Evolutionary conservation across 2,797 vertebrate genomes (phyloP).

Genomic region (Sarcoramphus papa): DNA sequence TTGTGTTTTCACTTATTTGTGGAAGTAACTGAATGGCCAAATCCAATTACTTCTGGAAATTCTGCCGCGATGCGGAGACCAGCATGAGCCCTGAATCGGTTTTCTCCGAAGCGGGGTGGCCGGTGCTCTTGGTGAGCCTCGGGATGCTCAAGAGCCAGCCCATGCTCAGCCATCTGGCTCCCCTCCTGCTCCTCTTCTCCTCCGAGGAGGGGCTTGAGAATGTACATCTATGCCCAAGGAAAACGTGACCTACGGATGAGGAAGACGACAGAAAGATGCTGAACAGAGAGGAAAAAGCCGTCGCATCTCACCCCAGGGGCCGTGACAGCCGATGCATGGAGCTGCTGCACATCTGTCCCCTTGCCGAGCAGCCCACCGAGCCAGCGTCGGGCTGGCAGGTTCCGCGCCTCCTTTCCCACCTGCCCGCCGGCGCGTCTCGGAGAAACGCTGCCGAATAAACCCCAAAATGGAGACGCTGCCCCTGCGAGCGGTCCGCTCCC

Average conservation of each 20-base stretch:
- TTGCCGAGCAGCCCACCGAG: not conserved
- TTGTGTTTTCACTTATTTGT: constrained; percentile 18
- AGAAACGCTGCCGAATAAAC: not conserved
- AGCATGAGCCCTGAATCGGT: fast-evolving
- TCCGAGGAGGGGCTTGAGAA: not conserved
- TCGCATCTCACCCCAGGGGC: not conserved
- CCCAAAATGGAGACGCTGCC: not conserved
- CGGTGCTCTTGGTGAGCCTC: not conserved
- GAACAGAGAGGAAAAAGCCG: not conserved
- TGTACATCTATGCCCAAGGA: too few species aligned
- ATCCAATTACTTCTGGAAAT: constrained; percentile 12
- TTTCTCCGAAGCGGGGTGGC: not conserved
- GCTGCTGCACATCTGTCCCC: fast-evolving
- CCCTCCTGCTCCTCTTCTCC: not conserved
- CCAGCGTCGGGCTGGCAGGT: fast-evolving
- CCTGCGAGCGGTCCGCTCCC: fast-evolving
- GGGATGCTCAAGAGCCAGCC: not conserved
- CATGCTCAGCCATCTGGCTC: fast-evolving
- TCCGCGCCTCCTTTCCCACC: not conserved
- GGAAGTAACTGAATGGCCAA: not conserved
- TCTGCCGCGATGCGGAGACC: not conserved
- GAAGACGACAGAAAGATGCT: not conserved
- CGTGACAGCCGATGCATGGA: fast-evolving
- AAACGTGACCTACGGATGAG: not conserved
- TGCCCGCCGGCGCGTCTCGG: fast-evolving